These are phyloP conservation scores for Apostichopus californicus DNA, from an alignment of 35 echinoderm and acorn worm species.

Conservation along the genomic window DNA sequence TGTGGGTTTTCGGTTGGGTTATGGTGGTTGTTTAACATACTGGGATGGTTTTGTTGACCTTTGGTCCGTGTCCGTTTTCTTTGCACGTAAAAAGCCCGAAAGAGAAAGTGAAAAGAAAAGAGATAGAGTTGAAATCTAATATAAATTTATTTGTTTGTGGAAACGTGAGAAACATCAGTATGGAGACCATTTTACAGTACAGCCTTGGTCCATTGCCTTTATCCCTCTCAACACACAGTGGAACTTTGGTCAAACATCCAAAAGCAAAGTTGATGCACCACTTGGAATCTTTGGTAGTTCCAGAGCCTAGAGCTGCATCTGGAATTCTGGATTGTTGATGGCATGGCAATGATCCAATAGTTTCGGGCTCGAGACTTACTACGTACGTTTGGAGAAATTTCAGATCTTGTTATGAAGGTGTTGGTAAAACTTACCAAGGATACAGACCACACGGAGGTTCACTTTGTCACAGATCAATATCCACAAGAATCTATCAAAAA, in stretches of 20 bases:
- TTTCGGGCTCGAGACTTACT: background rate
- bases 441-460: background rate
- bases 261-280: slow-evolving; percentile 63
- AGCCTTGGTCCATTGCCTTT: slow-evolving; percentile 60
- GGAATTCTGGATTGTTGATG: slow-evolving; percentile 43
- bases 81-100: too few species aligned
- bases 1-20: too few species aligned
- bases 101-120: background rate
- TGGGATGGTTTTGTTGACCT: too few species aligned
- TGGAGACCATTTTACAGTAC: slow-evolving; percentile 53
- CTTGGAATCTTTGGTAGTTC: slow-evolving; percentile 14
- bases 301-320: too few species aligned
- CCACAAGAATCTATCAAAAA: slow-evolving; percentile 4
- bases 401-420: background rate
- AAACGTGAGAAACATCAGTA: slow-evolving; percentile 19
- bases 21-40: too few species aligned
- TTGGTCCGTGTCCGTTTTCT: too few species aligned
- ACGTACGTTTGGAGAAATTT: background rate
- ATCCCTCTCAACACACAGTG: slow-evolving; percentile 29
- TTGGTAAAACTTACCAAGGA: background rate
- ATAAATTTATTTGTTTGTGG: slow-evolving; percentile 32
- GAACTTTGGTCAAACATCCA: slow-evolving; percentile 67
- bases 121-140: background rate
- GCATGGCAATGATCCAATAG: slow-evolving; percentile 43
- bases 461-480: slow-evolving; percentile 54